Evolutionary conservation across 2,797 vertebrate genomes (phyloP), one percentile per base, ranked within the genome.

Genomic region (Etheostoma nigrum): DNA sequence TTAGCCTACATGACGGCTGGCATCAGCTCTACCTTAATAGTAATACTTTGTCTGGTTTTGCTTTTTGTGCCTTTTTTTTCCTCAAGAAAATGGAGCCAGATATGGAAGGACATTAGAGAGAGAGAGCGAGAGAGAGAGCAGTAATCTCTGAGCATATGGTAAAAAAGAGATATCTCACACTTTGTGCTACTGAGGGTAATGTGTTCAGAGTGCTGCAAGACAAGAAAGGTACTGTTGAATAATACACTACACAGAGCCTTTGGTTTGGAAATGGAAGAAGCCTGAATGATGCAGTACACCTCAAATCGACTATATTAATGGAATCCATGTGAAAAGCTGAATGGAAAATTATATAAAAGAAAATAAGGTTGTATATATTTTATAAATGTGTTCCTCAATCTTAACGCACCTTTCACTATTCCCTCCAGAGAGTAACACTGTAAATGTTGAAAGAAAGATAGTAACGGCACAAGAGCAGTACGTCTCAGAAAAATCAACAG

Each of bases 141-240:
- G 27, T 27, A 40, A 16, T 57, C 54, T 66, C n/a, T 3, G 25
- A 67, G 45, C 67, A 44, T 12, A 19, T 5, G 9, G 12, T 40
- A 25, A 57, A 70, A 44, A 42, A 57, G 25, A 12, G 21, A 21
- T 13, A 55, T 54, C 15, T 67, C 61, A 51, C 60, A 53, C 27
- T 14, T 19, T 45, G 21, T 7, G 1, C 3, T 25, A 16, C 42
- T 19, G 51, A 68, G 19, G 25, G 7, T 21, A 75, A 65, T 45
- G 64, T 57, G 53, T 21, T 64, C 13, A 36, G 42, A 61, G 58
- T 6, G 9, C 10, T 14, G 53, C 18, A 16, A 57, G 55, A 57
- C 40, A 72, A 45, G 57, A 19, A 8, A 36, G 48, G 25, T 10
- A 1, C n/a, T 33, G 58, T 72, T 76, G 57, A 70, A 67, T 54